These are phyloP conservation scores for Triplophysa rosa DNA, from an alignment of 2,113 vertebrate genomes.

Conservation along the genomic window DNA sequence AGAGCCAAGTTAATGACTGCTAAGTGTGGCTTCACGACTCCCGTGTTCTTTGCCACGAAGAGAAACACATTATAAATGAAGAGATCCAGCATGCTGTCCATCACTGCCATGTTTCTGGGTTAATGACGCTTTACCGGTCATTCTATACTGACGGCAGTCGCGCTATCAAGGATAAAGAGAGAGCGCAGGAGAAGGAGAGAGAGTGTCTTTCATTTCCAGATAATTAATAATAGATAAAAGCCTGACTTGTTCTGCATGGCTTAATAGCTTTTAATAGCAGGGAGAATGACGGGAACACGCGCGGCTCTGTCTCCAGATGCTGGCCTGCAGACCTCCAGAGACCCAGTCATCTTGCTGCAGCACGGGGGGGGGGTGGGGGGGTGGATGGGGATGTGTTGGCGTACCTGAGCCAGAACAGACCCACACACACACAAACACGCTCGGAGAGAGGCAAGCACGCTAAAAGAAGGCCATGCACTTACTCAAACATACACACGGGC, in stretches of 20 bases:
- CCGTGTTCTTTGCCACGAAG: conserved; percentile 30
- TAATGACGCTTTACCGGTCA: conserved; percentile 55
- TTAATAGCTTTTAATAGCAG: conserved; percentile 62
- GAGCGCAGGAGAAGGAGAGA: conserved; percentile 24
- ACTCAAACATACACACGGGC: conserved; percentile 33
- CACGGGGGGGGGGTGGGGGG: conserved; percentile 43
- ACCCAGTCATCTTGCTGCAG: conserved; percentile 53
- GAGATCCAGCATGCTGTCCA: conserved; percentile 48
- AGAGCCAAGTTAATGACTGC: conserved; percentile 34
- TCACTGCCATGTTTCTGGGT: conserved; percentile 58
- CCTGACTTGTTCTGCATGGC: conserved; percentile 57
- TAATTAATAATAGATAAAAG: conserved; percentile 63
- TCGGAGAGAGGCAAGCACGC: conserved; percentile 1
- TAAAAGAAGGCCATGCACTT: conserved; percentile 34
- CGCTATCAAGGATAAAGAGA: conserved; percentile 35
- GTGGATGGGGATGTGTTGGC: too few species aligned
- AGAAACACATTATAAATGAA: conserved; percentile 41
- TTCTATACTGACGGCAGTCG: conserved; percentile 37
- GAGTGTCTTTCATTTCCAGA: conserved; percentile 54
- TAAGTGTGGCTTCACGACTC: conserved; percentile 21
- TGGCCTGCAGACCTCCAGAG: conserved; percentile 45
- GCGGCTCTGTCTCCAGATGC: conserved; percentile 51
- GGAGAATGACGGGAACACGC: conserved; percentile 53
- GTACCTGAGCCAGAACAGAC: conserved; percentile 46
- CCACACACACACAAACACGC: background rate